phyloP scores from a whole-genome alignment of 1,140 invertebrate species.

The Drosophila lini region DNA sequence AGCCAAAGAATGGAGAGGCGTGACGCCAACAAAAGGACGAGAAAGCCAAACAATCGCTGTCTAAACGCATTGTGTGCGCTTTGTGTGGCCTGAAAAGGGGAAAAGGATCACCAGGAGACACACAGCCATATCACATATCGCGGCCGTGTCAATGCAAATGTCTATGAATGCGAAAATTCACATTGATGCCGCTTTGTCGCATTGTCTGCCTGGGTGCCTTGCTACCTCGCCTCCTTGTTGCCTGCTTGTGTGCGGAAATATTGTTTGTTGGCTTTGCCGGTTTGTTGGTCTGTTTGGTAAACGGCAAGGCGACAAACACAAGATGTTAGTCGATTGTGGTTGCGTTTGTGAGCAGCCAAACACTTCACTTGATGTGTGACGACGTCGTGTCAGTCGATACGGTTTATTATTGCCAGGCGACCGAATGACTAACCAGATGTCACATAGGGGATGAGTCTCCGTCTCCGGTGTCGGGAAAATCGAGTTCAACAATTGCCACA shows the following conservation, averaged over 20 bases:
- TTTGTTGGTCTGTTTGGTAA: constrained; percentile 12
- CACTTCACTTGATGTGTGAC: constrained; percentile 64
- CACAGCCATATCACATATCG: constrained; percentile 30
- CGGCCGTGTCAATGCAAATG: constrained; percentile 69
- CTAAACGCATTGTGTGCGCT: constrained; percentile 73
- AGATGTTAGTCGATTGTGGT: constrained; percentile 63
- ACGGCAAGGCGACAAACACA: constrained; percentile 37
- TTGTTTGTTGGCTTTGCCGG: constrained; percentile 27
- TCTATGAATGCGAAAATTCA: constrained; percentile 72
- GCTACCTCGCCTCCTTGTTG: constrained; percentile 23
- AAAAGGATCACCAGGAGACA: constrained; percentile 63
- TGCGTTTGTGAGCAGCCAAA: constrained; percentile 64
- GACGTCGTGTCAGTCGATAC: constrained; percentile 63
- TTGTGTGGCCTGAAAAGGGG: constrained; percentile 57
- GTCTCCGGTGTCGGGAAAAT: constrained; percentile 12
- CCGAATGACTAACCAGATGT: constrained; percentile 50
- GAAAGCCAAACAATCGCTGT: constrained; percentile 76
- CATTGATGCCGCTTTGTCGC: constrained; percentile 67
- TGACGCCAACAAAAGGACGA: constrained; percentile 56
- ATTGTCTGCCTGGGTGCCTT: constrained; percentile 57
- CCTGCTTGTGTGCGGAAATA: constrained; percentile 34
- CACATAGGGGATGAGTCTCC: background rate
- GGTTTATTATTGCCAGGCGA: constrained; percentile 70
- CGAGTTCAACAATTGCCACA: constrained; percentile 5
- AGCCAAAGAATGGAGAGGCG: constrained; percentile 9